Evolutionary conservation across 2,113 vertebrate species (phyloP), one percentile per base, ranked within the genome.

Genomic region (Prionailurus viverrinus): DNA sequence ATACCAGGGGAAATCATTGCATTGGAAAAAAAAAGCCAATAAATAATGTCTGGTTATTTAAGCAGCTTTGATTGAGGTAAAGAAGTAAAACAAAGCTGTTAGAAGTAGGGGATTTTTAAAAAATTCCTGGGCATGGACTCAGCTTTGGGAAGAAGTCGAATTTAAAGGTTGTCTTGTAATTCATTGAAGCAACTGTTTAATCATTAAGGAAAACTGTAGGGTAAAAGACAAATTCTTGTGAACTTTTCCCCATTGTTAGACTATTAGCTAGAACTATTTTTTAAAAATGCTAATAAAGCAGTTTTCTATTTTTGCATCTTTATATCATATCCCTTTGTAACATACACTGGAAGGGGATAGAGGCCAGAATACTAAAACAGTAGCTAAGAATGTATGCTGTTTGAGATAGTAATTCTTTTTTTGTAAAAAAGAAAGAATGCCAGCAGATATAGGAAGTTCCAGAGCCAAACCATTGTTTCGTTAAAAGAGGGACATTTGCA

Each of bases 181-280:
- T 94, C 25, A 82, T 88, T 79, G 73, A 96, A 86, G 21, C 68
- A 97, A 81, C 55, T 94, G 27, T 92, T 94, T 90, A 65, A 91
- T 92, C 61, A 83, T 78, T 95, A 71, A 90, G 58, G 74, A 92
- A 93, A 95, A 89, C 13, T 79, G 58, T n/a, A 45, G 66, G 21
- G 66, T 85, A 82, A 91, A 81, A 93, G 19, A 68, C 69, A 91
- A 95, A 91, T 88, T 87, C n/a, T 76, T 95, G 45, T 45, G 51
- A 69, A 16, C 19, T 69, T 94, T 93, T 93, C 41, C 36, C 53
- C 76, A 68, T 65, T 91, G 27, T 53, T 86, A 71, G 48, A 66
- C 96, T 87, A 88, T 88, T 96, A 83, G 58, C 27, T 23, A 74
- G 63, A 74, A 73, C 23, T 93, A 65, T 78, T 97, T 94, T 95